Evolutionary conservation across 1,140 invertebrate genomes (phyloP), one percentile per base, ranked within the genome.

Genomic region (Bombyx mori): DNA sequence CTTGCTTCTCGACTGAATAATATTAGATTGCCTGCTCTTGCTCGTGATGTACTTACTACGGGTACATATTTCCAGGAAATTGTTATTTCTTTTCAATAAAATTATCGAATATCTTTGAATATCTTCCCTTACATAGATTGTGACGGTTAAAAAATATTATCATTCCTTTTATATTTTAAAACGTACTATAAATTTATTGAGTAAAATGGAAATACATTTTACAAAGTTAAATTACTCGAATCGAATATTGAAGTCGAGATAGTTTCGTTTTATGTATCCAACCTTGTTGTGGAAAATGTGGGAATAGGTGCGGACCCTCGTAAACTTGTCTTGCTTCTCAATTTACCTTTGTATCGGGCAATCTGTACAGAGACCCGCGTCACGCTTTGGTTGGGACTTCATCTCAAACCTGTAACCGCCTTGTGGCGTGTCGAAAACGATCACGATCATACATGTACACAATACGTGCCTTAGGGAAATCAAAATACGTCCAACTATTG

Each of bases 291-390:
- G 54, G 56, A 56, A 55, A 65, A 58, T 66, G 57, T 54, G 51
- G 54, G 52, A 66, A 62, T 62, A 61, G 46, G 52, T 44, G 8
- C 6, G 47, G 52, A 57, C 50, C 50, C 63, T 66, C 63, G 69
- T 73, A 75, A 77, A 75, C 68, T 68, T 73, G 66, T 71, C 65
- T 69, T 67, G 60, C 68, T 71, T 63, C 56, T 62, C 63, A 56
- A 67, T 66, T 68, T 62, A 69, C 65, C 61, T 72, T 61, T 66
- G 52, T 65, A 63, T 69, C 58, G 57, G 56, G 42, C 56, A 60
- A 65, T 62, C 58, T 63, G 46, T 50, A 60, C 64, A 53, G 60
- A 59, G 61, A 62, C 65, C 64, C 65, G 42, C 61, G 63, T 72
- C 63, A 69, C 62, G 61, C 61, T 66, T 52, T 60, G 73, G 55